phyloP scores from a whole-genome alignment of 2,888 invertebrate genomes.

The Acanthosepion pharaonis region DNA sequence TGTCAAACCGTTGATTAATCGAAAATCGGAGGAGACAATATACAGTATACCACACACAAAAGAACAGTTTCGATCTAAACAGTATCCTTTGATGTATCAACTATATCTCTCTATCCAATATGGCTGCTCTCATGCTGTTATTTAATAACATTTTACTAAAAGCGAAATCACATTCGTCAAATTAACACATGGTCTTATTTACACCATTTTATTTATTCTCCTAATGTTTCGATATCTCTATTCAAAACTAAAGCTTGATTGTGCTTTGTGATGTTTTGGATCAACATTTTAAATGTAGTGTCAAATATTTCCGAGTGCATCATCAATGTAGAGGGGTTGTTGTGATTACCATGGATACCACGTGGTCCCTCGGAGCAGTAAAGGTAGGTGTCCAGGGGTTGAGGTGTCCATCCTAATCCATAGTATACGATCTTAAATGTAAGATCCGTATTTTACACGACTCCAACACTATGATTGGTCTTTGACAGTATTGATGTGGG shows the following conservation, averaged over 20 bases:
- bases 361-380: neutral
- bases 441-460: neutral
- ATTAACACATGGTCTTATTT: neutral
- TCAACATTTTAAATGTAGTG: neutral
- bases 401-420: neutral
- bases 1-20: constrained; percentile 61
- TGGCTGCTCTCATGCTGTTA: constrained; percentile 58
- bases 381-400: neutral
- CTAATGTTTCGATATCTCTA: neutral
- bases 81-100: constrained; percentile 67
- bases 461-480: neutral
- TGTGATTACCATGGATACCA: constrained; percentile 60
- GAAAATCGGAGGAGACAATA: constrained; percentile 62
- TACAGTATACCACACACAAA: constrained; percentile 70
- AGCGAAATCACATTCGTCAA: neutral
- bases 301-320: constrained; percentile 37
- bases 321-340: constrained; percentile 51
- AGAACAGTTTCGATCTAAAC: constrained; percentile 72
- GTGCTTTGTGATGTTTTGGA: neutral
- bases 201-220: neutral
- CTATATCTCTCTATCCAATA: constrained; percentile 62
- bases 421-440: constrained; percentile 24
- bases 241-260: neutral
- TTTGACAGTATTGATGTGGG: neutral
- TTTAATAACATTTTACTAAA: neutral